Evolutionary conservation across 2,113 vertebrate species (phyloP).

Genomic region (Alectura lathami): DNA sequence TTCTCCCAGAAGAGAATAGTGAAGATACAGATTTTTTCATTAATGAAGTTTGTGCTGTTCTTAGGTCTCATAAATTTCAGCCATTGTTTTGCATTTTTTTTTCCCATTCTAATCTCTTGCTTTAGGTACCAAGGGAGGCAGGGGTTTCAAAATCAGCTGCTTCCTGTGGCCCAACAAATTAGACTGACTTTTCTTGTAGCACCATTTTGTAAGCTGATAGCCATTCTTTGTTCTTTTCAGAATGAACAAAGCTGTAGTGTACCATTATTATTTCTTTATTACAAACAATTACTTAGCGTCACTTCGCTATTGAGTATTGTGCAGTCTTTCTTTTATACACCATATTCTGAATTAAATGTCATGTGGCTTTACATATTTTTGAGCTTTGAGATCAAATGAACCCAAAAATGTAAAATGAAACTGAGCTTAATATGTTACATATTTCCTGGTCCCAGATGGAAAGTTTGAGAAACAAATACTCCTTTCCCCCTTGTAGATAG

Average conservation of each 20-base stretch:
- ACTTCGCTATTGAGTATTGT: background rate
- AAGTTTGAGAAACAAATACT: background rate
- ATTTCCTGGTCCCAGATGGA: constrained; percentile 32
- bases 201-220: background rate
- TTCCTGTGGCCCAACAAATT: background rate
- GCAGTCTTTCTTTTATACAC: background rate
- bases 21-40: constrained; percentile 63
- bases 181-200: background rate
- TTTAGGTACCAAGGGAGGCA: background rate
- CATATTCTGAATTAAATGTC: constrained; percentile 11
- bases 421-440: constrained; percentile 21
- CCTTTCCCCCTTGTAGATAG: background rate
- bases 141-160: background rate
- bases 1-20: constrained; percentile 45
- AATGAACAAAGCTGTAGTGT: background rate
- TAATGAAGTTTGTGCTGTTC: constrained; percentile 64
- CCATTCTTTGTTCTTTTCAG: background rate
- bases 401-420: constrained; percentile 21
- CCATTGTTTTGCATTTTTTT: constrained; percentile 21
- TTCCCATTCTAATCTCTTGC: background rate
- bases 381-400: constrained; percentile 34
- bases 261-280: constrained; percentile 21
- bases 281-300: constrained; percentile 29
- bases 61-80: constrained; percentile 24
- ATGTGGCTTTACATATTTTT: constrained; percentile 25